Percentiles rank a stretch among this genome's conserved stretches.
phyloP scores from a whole-genome alignment of 2,113 vertebrate species.

The Pseudorectes ferrugineus region DNA sequence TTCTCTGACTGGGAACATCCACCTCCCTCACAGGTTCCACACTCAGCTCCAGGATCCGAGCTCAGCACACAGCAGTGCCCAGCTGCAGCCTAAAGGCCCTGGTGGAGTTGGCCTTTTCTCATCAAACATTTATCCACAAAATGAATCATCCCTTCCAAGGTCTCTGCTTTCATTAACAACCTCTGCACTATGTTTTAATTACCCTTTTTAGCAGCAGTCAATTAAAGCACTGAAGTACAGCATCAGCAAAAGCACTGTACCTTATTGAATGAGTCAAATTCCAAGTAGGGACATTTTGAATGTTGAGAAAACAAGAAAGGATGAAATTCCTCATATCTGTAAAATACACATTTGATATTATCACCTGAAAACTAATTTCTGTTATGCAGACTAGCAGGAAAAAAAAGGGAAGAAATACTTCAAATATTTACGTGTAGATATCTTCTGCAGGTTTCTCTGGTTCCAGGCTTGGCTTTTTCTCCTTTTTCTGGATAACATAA shows the following conservation, averaged over 20 bases:
- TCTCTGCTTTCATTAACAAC: background rate
- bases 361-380: constrained; percentile 28
- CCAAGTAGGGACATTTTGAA: constrained; percentile 81
- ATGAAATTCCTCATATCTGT: constrained; percentile 97
- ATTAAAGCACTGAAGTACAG: constrained; percentile 7
- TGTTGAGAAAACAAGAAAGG: constrained; percentile 95
- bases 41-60: background rate
- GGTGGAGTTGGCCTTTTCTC: background rate
- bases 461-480: constrained; percentile 88
- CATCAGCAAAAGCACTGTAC: constrained; percentile 69
- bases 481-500: constrained; percentile 92
- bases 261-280: constrained; percentile 97
- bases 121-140: background rate
- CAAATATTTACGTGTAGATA: constrained; percentile 88
- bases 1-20: background rate
- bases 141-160: background rate
- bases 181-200: background rate
- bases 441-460: constrained; percentile 83
- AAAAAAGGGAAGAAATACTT: background rate
- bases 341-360: constrained; percentile 61
- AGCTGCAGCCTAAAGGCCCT: background rate
- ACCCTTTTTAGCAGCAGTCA: background rate
- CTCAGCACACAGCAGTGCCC: background rate
- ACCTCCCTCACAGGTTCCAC: background rate
- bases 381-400: background rate